Evolutionary conservation across 2,113 vertebrate species (phyloP).

Genomic region (Amphiprion ocellaris): DNA sequence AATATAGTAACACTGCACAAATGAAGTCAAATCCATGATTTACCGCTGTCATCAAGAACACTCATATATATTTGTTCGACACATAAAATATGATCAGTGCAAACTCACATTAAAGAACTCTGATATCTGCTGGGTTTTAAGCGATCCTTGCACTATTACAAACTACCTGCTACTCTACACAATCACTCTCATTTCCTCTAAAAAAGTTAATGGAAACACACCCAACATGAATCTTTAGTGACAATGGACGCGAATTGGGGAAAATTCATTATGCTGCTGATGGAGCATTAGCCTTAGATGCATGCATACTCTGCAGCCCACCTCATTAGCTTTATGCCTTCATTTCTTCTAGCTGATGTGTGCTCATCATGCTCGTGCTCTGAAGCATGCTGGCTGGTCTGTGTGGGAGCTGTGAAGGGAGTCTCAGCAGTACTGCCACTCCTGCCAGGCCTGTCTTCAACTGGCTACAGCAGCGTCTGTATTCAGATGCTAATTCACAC

Average conservation of each 20-base stretch:
- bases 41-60: neutral
- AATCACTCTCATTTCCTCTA: neutral
- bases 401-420: slow-evolving; percentile 63
- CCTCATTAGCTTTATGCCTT: slow-evolving; percentile 48
- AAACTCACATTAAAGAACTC: too few species aligned
- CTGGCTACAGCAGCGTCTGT: slow-evolving; percentile 76
- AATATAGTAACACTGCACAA: too few species aligned
- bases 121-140: too few species aligned
- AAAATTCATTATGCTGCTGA: neutral
- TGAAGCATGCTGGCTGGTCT: slow-evolving; percentile 53
- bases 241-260: neutral
- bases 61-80: neutral
- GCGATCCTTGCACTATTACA: too few species aligned
- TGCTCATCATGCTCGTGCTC: slow-evolving; percentile 46
- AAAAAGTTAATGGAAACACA: neutral
- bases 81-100: too few species aligned
- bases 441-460: slow-evolving; percentile 77
- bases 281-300: slow-evolving; percentile 13
- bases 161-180: neutral
- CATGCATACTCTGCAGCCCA: neutral
- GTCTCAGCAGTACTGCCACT: slow-evolving; percentile 63
- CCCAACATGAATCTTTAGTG: neutral
- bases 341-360: slow-evolving; percentile 42
- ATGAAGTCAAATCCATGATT: too few species aligned
- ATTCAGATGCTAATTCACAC: slow-evolving; percentile 86